Conservation (phyloP, 2,113 vertebrate genomes). For the Sturnus vulgaris region DNA sequence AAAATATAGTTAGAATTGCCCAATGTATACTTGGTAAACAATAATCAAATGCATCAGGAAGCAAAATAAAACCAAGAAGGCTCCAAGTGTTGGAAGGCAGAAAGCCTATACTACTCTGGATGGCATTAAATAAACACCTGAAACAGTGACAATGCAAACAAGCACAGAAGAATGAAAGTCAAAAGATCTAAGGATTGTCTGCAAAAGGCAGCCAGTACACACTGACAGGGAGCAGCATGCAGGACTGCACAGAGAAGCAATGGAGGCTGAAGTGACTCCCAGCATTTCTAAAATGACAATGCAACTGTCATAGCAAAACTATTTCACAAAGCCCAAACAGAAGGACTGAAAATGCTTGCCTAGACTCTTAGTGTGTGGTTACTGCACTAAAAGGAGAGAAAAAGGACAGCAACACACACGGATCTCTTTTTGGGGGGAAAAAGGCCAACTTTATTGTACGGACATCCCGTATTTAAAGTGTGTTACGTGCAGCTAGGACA, state of each 20-base stretch:
- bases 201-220: neutral
- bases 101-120: neutral
- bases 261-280: neutral
- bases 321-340: neutral
- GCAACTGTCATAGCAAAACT: neutral
- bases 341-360: neutral
- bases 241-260: neutral
- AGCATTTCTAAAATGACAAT: neutral
- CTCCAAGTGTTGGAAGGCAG: neutral
- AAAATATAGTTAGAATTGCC: neutral
- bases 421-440: too few species aligned
- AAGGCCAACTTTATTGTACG: too few species aligned
- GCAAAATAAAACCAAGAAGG: neutral
- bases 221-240: neutral
- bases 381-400: too few species aligned
- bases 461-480: too few species aligned
- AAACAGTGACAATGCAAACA: neutral
- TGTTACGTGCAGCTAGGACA: too few species aligned
- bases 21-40: neutral
- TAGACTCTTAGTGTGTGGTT: neutral
- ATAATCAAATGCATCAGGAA: neutral
- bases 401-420: too few species aligned
- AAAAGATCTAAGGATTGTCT: neutral
- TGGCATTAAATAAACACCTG: neutral
- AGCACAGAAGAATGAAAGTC: neutral